phyloP scores from a whole-genome alignment of 2,113 vertebrate species.

The Puntigrus tetrazona region DNA sequence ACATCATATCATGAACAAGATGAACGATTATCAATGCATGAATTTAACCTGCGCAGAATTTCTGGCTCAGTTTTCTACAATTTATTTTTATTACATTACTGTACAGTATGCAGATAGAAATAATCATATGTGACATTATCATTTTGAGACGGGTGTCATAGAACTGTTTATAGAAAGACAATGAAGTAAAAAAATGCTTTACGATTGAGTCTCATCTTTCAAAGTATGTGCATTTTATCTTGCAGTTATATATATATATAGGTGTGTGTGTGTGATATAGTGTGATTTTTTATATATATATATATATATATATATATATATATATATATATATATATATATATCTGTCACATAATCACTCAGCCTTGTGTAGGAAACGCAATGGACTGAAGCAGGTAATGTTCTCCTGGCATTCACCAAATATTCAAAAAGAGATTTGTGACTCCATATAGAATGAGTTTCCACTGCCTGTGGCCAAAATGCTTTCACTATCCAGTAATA shows the following conservation, averaged over 20 bases:
- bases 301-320: no score
- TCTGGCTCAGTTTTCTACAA: neutral
- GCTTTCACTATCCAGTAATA: neutral
- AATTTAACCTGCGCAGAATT: neutral
- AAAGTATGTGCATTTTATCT: no score
- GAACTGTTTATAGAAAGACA: neutral
- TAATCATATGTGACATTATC: neutral
- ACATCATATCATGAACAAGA: neutral
- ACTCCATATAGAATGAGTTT: neutral
- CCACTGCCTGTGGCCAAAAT: neutral
- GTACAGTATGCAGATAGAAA: neutral
- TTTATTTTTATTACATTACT: neutral
- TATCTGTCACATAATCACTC: no score
- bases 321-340: no score
- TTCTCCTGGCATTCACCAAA: no score
- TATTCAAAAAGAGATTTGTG: no score
- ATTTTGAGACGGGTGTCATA: neutral
- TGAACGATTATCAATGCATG: neutral
- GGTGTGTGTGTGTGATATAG: no score
- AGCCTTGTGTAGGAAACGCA: no score
- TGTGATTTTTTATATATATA: no score
- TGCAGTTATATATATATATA: no score
- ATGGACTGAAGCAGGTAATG: no score
- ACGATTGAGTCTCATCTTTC: neutral
- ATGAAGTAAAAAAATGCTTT: neutral